phyloP scores from a whole-genome alignment of 37 sponge, comb jelly and placozoan genomes.

The Hexactinellida sp. region DNA sequence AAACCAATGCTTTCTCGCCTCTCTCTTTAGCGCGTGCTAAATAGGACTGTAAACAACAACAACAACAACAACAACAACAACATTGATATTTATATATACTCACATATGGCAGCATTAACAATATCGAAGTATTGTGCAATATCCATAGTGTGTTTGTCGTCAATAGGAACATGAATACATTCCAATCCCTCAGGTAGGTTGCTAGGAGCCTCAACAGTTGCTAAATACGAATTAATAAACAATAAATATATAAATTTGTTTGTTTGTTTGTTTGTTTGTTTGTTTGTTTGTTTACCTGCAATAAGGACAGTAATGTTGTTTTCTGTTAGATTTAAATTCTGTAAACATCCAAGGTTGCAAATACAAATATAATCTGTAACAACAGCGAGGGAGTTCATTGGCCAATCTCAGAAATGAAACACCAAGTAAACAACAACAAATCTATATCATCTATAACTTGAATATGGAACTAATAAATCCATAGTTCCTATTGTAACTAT shows the following conservation, averaged over 20 bases:
- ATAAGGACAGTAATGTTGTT: neutral
- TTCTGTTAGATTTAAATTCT: neutral
- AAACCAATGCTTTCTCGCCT: neutral
- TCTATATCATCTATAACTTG: no score
- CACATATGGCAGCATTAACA: neutral
- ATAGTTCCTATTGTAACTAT: no score
- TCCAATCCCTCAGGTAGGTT: slow-evolving; percentile 2
- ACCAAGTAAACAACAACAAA: no score
- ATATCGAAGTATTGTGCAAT: neutral
- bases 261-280: neutral
- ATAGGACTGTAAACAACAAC: neutral
- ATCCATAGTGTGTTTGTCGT: neutral
- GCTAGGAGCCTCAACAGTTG: neutral
- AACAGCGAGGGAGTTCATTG: neutral
- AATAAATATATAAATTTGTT: neutral
- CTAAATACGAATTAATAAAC: neutral
- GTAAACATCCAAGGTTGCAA: neutral
- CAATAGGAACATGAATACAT: neutral
- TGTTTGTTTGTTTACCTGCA: neutral
- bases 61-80: neutral
- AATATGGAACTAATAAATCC: no score
- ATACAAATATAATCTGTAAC: neutral
- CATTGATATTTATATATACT: neutral
- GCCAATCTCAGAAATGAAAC: no score
- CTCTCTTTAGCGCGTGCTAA: neutral